Base-by-base conservation (phyloP, 2,113 vertebrate genomes). In the Zapornia atra region DNA sequence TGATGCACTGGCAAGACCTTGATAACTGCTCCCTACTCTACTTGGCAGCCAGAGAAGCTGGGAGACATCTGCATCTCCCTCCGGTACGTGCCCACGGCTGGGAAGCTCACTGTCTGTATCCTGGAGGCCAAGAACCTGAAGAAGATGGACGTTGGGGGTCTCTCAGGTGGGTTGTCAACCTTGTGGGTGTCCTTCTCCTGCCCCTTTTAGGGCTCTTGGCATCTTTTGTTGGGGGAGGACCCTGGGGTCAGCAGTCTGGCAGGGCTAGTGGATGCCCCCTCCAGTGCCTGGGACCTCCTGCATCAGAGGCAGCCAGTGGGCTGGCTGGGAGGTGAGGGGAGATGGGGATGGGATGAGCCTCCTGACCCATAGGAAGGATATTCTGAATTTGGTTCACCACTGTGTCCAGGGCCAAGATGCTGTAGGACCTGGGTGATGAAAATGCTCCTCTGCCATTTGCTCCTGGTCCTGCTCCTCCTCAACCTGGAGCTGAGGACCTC, bases 121-220 rank as follows among this genome's bases (percentile, higher is more conserved):
- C 98, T 99, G 96, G 99, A 99, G 77, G 99, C 99, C 86, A 99
- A 99, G 98, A 99, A 99, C 97, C 98, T 99, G 94, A 99, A 99
- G 98, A 99, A 99, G 98, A 99, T 99, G 99, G 99, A 99, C 33
- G 99, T 99, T 2, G 99, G 99, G 3, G 99, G 99, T 69, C 98
- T 99, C 83, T 99, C 99, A 98, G 99, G 99, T 99, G 53, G 29
- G 96, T 46, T 91, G 56, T 40, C 2, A 3, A 29, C 63, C 63
- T 57, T 6, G 1, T 54, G n/a, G n/a, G 6, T 20, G 34, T 48
- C 68, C 31, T 61, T 36, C 14, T 65, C 16, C 26, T 2, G 1
- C 9, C 51, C 12, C 0, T 0, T 42, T 4, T 89, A 91, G 73
- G 80, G 20, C 18, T 89, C 72, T 78, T 36, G 31, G 38, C 20